phyloP scores from a whole-genome alignment of 1,140 invertebrate species.

The Helicoverpa armigera region DNA sequence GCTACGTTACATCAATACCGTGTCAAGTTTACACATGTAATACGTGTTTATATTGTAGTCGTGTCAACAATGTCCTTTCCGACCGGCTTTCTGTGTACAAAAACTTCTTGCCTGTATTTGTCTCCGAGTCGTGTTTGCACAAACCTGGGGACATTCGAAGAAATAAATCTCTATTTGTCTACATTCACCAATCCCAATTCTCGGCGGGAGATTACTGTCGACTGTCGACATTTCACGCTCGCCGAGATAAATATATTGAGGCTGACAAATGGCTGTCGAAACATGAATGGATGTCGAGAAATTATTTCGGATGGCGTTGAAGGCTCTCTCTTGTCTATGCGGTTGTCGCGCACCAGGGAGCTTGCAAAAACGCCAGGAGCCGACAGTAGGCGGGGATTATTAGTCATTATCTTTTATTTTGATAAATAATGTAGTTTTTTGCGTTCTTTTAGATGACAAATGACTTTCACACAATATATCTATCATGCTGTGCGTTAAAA shows the following conservation, averaged over 20 bases:
- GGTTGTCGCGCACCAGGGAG: constrained; percentile 60
- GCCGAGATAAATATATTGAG: constrained; percentile 49
- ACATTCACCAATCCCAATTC: constrained; percentile 69
- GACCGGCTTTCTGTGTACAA: constrained; percentile 66
- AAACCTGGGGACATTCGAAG: constrained; percentile 66
- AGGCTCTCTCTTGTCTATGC: constrained; percentile 64
- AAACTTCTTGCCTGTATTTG: constrained; percentile 66
- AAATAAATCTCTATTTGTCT: constrained; percentile 78
- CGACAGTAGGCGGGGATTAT: constrained; percentile 70
- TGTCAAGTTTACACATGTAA: constrained; percentile 64
- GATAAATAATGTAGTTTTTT: constrained; percentile 62
- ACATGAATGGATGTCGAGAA: constrained; percentile 38
- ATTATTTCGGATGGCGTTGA: constrained; percentile 64
- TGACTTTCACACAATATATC: not conserved
- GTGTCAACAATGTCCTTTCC: constrained; percentile 64
- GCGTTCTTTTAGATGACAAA: not conserved
- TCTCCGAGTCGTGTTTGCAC: constrained; percentile 71
- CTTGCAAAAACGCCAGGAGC: constrained; percentile 66
- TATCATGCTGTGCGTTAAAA: constrained; percentile 13
- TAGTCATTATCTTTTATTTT: constrained; percentile 68
- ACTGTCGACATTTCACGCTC: constrained; percentile 64
- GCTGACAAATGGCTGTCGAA: constrained; percentile 28
- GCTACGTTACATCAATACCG: constrained; percentile 66
- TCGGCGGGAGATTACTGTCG: constrained; percentile 60
- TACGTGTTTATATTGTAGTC: constrained; percentile 57